A percentile compares a stretch with the other conserved stretches of the same genome.
phyloP scores from a whole-genome alignment of 1,140 invertebrate species.

The Argopecten irradians region DNA sequence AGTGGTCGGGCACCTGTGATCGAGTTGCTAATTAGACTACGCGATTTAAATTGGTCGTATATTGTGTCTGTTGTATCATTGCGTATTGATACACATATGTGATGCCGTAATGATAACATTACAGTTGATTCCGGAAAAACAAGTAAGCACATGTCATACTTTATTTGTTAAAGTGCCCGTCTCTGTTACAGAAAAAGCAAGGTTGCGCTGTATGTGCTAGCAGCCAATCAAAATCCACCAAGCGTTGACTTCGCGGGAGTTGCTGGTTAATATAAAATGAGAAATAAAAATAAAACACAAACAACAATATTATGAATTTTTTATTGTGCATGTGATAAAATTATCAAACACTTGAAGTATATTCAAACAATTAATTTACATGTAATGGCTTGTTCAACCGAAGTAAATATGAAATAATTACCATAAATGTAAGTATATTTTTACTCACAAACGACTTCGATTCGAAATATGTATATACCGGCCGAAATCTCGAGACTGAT shows the following conservation, averaged over 20 bases:
- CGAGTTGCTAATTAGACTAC: too few species aligned
- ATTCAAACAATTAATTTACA: too few species aligned
- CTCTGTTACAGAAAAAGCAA: background rate
- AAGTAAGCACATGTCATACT: background rate
- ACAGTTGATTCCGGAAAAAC: background rate
- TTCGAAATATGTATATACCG: background rate
- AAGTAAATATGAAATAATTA: background rate
- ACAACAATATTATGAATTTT: background rate
- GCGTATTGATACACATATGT: background rate
- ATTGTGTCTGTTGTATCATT: too few species aligned
- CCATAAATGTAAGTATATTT: background rate
- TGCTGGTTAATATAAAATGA: background rate
- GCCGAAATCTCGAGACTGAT: constrained; percentile 3
- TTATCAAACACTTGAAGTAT: too few species aligned
- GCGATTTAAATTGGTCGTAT: too few species aligned
- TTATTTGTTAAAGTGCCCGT: background rate
- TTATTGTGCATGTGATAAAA: background rate
- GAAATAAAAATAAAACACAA: background rate
- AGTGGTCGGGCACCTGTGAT: too few species aligned
- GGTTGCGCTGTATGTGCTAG: background rate
- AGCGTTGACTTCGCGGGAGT: constrained; percentile 19
- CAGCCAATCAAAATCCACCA: background rate
- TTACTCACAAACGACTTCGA: background rate
- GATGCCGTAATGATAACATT: background rate
- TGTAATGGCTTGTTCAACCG: too few species aligned